These are phyloP conservation scores for Montipora capitata DNA, from an alignment of 92 coral and sea anemone genomes.

Conservation along the genomic window DNA sequence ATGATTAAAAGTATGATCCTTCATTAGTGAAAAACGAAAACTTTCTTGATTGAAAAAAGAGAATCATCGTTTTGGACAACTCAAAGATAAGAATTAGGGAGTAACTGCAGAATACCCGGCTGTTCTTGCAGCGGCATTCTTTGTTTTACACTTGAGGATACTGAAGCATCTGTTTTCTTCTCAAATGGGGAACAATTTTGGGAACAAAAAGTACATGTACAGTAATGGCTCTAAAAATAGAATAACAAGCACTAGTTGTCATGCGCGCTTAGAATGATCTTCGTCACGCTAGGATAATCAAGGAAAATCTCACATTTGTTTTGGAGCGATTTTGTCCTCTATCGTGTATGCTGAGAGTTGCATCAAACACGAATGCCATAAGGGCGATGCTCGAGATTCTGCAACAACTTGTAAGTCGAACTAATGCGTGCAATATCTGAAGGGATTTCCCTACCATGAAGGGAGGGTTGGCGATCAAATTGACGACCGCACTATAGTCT, in stretches of 20 bases:
- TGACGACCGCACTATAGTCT: constrained; percentile 48
- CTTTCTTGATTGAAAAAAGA: too few relatives aligned
- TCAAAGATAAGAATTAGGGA: too few relatives aligned
- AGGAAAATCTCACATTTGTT: neutral
- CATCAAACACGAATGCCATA: neutral
- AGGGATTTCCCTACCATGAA: too few relatives aligned
- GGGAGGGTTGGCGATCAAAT: constrained; percentile 14
- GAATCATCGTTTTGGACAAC: too few relatives aligned
- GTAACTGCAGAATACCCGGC: too few relatives aligned
- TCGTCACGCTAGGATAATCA: neutral
- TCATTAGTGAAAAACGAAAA: neutral
- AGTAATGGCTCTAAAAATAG: constrained; percentile 4
- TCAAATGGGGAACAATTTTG: neutral
- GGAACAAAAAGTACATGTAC: constrained; percentile 5
- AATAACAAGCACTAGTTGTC: neutral
- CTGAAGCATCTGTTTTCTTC: neutral
- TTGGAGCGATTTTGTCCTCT: neutral
- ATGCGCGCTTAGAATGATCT: neutral
- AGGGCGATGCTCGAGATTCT: neutral
- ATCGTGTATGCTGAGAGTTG: neutral
- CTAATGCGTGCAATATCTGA: neutral
- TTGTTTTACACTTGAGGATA: too few relatives aligned
- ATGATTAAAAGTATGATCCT: neutral
- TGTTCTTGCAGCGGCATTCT: too few relatives aligned
- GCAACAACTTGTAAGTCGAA: neutral